Evolutionary conservation across 2,888 invertebrate species (phyloP).

Genomic region (Cybosia mesomella): DNA sequence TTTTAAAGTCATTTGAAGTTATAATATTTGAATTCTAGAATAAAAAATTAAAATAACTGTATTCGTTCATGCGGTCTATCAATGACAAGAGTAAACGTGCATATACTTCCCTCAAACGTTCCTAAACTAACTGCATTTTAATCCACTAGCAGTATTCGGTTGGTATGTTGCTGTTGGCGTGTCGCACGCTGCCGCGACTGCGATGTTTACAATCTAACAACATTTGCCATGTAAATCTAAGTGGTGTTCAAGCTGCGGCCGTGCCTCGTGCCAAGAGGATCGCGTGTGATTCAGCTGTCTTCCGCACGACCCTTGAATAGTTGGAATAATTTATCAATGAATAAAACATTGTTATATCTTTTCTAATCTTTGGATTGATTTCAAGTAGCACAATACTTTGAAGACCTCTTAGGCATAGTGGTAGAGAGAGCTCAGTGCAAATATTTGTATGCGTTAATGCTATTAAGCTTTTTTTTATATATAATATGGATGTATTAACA

Average conservation of each 20-base stretch:
- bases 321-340: conserved; percentile 37
- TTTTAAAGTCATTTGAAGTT: no score
- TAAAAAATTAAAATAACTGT: conserved; percentile 15
- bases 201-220: conserved; percentile 43
- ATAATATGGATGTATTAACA: no score
- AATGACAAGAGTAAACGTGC: background rate
- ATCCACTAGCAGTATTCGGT: conserved; percentile 27
- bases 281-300: conserved; percentile 48
- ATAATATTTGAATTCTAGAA: background rate
- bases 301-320: conserved; percentile 44
- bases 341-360: conserved; percentile 33
- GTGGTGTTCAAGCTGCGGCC: conserved; percentile 37
- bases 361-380: conserved; percentile 7
- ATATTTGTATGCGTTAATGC: background rate
- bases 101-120: conserved; percentile 20
- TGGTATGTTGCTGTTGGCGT: conserved; percentile 35
- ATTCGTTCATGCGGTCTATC: background rate
- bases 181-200: conserved; percentile 30
- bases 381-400: background rate
- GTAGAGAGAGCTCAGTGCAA: no score
- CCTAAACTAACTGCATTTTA: conserved; percentile 30
- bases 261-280: conserved; percentile 48
- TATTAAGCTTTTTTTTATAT: no score
- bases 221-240: conserved; percentile 55
- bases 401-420: no score